phyloP scores from a whole-genome alignment of 2,797 vertebrate genomes.

The Platalea minor region DNA sequence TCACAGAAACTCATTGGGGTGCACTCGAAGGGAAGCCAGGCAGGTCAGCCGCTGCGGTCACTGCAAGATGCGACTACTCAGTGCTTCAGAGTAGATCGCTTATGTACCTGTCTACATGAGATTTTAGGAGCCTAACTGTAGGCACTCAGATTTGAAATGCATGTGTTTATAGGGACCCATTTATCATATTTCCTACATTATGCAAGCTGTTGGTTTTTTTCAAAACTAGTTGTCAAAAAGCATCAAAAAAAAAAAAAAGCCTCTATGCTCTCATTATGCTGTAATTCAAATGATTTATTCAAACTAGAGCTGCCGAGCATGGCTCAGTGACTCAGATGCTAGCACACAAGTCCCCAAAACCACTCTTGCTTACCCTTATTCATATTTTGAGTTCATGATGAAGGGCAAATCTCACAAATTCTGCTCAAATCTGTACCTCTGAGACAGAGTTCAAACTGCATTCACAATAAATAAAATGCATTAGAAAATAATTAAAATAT shows the following conservation, averaged over 20 bases:
- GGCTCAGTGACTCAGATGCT: neutral
- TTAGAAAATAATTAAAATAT: neutral
- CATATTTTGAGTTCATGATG: neutral
- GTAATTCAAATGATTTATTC: neutral
- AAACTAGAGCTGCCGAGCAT: neutral
- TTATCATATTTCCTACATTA: neutral
- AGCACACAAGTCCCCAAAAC: neutral
- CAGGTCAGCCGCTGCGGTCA: no score
- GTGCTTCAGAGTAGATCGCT: fast-evolving
- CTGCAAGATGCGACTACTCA: neutral
- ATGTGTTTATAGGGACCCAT: neutral
- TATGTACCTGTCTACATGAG: neutral
- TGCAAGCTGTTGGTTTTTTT: neutral
- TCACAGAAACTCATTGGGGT: neutral
- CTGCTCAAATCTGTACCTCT: neutral
- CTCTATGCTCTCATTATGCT: neutral
- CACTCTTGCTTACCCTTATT: neutral
- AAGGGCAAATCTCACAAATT: neutral
- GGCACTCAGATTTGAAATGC: neutral
- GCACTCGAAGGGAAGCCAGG: neutral
- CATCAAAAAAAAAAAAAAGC: neutral
- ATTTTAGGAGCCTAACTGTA: neutral
- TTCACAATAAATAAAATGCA: neutral
- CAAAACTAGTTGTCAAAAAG: neutral
- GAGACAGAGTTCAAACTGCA: neutral